phyloP scores from a whole-genome alignment of 2,797 vertebrate species.

The Coilia nasus region DNA sequence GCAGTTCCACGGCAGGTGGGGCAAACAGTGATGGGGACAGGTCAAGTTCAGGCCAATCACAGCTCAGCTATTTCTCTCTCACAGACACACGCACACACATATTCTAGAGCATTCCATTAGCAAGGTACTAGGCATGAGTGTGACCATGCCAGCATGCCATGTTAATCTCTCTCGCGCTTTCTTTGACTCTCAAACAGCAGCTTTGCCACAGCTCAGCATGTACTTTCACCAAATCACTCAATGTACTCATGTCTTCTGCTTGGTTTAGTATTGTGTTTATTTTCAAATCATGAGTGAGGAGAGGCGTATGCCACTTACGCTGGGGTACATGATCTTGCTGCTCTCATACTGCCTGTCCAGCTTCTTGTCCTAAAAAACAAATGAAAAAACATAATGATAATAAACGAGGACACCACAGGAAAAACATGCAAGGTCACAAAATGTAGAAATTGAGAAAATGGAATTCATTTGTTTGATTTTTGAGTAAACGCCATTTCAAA shows the following conservation, averaged over 20 bases:
- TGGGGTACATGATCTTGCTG: constrained; percentile 84
- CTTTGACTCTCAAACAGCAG: neutral
- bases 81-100: neutral
- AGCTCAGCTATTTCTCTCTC: neutral
- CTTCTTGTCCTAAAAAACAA: constrained; percentile 86
- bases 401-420: too few relatives aligned
- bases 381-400: too few relatives aligned
- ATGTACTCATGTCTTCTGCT: too few relatives aligned
- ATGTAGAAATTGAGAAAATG: too few relatives aligned
- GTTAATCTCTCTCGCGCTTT: neutral
- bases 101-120: neutral
- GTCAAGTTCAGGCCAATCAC: constrained; percentile 60
- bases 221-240: neutral
- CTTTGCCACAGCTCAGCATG: neutral
- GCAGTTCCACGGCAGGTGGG: constrained; percentile 76
- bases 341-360: constrained; percentile 92
- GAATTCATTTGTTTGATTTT: too few relatives aligned
- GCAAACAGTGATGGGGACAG: constrained; percentile 76
- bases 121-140: neutral
- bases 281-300: constrained; percentile 29
- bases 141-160: neutral
- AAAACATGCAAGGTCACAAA: too few relatives aligned
- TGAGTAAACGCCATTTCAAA: too few relatives aligned
- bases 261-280: too few relatives aligned
- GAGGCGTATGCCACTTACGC: constrained; percentile 78